Evolutionary conservation across 92 coral and sea anemone genomes (phyloP).

Genomic region (Paragorgia papillata): DNA sequence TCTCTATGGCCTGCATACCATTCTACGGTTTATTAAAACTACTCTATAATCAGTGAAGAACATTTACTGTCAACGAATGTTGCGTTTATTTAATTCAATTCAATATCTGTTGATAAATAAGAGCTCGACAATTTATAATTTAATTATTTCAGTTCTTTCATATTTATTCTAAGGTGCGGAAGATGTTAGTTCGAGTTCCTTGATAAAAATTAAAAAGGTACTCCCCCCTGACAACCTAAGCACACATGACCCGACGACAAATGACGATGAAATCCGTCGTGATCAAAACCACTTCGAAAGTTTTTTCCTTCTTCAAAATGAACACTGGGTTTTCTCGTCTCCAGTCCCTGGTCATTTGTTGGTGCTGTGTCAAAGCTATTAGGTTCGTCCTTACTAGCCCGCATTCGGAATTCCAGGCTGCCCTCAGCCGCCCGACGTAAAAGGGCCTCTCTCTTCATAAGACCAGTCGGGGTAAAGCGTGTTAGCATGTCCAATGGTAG

Average conservation of each 20-base stretch:
- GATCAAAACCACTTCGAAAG: neutral
- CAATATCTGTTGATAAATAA: too few species aligned
- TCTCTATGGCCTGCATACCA: too few species aligned
- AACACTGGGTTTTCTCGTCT: neutral
- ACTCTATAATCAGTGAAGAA: too few species aligned
- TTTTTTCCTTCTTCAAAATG: neutral
- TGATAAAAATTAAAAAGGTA: neutral
- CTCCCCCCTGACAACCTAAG: constrained; percentile 34
- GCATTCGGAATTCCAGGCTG: constrained; percentile 18
- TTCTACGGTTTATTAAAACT: too few species aligned
- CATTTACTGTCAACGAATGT: too few species aligned
- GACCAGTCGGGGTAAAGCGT: constrained; percentile 40
- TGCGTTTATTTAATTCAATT: too few species aligned
- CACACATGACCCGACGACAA: constrained; percentile 33
- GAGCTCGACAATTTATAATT: too few species aligned
- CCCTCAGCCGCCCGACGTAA: constrained; percentile 61
- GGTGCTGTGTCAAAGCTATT: neutral
- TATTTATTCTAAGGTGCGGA: neutral
- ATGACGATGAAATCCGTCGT: constrained; percentile 4
- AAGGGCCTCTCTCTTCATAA: constrained; percentile 60
- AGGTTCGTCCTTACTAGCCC: neutral
- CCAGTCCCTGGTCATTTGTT: neutral
- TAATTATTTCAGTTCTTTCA: too few species aligned
- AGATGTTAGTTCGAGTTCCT: neutral
- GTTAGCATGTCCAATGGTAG: constrained; percentile 19